Conservation (phyloP, 2,797 vertebrate genomes). For the Balearica regulorum region DNA sequence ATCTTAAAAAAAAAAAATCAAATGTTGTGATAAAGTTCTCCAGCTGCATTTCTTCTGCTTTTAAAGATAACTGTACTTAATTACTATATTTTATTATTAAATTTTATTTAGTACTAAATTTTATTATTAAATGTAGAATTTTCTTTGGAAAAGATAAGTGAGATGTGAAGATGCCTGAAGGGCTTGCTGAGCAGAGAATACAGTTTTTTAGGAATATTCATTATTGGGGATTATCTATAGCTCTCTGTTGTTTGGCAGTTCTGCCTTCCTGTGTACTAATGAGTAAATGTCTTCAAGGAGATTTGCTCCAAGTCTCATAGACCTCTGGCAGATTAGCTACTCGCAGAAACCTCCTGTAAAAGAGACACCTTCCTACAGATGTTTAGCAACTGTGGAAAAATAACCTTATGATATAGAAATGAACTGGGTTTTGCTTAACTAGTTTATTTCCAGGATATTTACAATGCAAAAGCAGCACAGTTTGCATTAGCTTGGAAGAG, state of each 20-base stretch:
- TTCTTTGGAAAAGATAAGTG: not conserved
- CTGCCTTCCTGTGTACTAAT: not conserved
- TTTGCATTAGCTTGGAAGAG: not conserved
- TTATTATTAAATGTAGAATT: not conserved
- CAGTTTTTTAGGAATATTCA: not conserved
- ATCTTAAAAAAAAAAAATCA: no score
- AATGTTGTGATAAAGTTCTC: not conserved
- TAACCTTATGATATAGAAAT: not conserved
- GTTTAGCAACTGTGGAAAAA: not conserved
- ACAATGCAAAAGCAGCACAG: not conserved
- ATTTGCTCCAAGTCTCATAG: rapidly evolving
- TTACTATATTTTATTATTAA: not conserved
- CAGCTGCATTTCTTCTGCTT: not conserved
- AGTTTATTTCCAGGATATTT: not conserved
- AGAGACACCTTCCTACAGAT: not conserved
- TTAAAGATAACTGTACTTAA: not conserved
- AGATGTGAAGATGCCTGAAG: not conserved
- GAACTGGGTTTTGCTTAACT: not conserved
- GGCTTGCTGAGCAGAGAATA: not conserved
- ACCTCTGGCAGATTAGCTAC: not conserved
- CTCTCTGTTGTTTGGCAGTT: not conserved
- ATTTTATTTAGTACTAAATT: not conserved
- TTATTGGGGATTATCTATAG: not conserved
- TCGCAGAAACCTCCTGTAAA: not conserved
- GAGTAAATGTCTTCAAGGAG: not conserved